Conservation (phyloP, 2,888 invertebrate species). For the Papilio demoleus region DNA sequence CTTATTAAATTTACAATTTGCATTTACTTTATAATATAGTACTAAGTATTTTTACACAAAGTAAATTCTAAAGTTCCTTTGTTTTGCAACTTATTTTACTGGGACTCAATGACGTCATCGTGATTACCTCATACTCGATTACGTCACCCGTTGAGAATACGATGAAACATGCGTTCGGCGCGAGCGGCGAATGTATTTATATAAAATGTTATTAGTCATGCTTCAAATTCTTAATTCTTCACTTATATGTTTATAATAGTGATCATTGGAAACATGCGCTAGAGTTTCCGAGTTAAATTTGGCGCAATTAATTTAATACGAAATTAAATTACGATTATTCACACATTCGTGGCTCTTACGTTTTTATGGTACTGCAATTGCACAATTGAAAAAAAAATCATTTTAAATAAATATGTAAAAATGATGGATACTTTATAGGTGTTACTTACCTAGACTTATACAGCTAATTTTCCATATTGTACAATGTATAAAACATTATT, state of each 20-base stretch:
- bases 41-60: background rate
- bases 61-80: constrained; percentile 3
- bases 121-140: constrained; percentile 61
- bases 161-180: constrained; percentile 24
- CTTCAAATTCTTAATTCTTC: constrained; percentile 4
- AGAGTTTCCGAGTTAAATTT: background rate
- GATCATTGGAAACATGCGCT: background rate
- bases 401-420: too few relatives aligned
- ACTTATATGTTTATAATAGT: constrained; percentile 5
- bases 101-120: constrained; percentile 66
- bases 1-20: background rate
- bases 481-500: too few relatives aligned
- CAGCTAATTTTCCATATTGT: background rate
- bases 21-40: background rate
- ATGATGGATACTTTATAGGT: too few relatives aligned
- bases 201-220: constrained; percentile 29
- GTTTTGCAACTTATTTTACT: constrained; percentile 21
- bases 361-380: too few relatives aligned
- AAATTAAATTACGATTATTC: too few relatives aligned
- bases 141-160: constrained; percentile 64
- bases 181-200: constrained; percentile 26
- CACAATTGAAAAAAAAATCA: too few relatives aligned
- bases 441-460: background rate
- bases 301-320: too few relatives aligned
- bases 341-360: too few relatives aligned